Percentiles rank a stretch among this genome's conserved stretches.
Evolutionary conservation across 2,113 vertebrate species (phyloP).

Genomic region (Ceuthmochares aereus): DNA sequence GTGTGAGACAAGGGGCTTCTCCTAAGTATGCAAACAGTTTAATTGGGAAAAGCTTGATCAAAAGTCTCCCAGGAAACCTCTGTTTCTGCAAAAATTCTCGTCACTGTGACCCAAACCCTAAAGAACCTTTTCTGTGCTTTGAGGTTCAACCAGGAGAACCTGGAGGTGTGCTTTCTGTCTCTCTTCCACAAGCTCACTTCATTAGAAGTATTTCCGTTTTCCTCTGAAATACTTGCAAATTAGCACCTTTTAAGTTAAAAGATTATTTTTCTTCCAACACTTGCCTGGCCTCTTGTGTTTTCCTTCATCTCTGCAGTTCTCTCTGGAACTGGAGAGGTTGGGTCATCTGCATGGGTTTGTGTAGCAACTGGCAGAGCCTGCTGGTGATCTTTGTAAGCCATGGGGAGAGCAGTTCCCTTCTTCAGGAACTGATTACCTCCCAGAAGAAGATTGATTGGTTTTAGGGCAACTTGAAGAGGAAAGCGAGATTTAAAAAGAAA

Average conservation of each 20-base stretch:
- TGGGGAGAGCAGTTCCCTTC: neutral
- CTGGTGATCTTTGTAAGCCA: neutral
- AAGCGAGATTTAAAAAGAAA: conserved; percentile 4
- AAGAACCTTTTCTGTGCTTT: neutral
- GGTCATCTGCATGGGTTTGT: neutral
- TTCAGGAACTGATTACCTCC: neutral
- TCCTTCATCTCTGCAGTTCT: neutral
- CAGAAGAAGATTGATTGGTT: neutral
- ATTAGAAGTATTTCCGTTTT: neutral
- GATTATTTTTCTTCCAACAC: neutral
- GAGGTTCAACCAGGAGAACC: neutral
- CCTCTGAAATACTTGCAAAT: neutral
- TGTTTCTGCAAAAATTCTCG: neutral
- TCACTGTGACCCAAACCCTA: neutral
- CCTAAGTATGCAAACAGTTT: neutral
- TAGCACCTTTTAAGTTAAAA: neutral
- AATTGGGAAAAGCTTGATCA: neutral
- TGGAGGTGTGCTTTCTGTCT: neutral
- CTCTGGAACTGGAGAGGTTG: neutral
- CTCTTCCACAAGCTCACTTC: neutral
- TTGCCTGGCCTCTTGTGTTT: neutral
- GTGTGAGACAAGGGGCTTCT: neutral
- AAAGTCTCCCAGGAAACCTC: neutral
- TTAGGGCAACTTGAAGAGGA: neutral
- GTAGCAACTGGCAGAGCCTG: neutral